Evolutionary conservation across 2,113 vertebrate genomes (phyloP), one percentile per base, ranked within the genome.

Genomic region (Neolamprologus sp.): DNA sequence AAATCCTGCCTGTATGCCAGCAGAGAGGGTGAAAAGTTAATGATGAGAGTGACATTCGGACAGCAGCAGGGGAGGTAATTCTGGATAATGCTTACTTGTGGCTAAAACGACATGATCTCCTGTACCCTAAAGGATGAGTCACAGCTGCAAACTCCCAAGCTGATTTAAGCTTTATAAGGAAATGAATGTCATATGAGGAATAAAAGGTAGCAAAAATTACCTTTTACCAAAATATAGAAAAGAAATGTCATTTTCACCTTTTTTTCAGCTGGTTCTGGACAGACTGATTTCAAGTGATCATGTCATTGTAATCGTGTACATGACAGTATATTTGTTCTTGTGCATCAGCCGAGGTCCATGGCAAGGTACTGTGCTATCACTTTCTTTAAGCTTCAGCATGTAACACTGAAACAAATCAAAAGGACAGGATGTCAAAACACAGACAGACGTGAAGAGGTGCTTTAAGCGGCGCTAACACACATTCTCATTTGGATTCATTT

Each of bases 401-500:
- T 11, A 78, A 57, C 60, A 60, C 57, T 21, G n/a, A 3, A 42
- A 26, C 23, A 75, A 30, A 78, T 78, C 45, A 51, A 51, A 51
- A 33, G 45, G 45, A 78, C 17, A 51, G 26, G 73, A 30, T 78
- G 73, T 78, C 45, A 51, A 78, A 51, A 51, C 16, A 78, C 26
- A n/a, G 73, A 78, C 16, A 78, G 73, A 78, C 1, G 3, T 13
- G 45, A 78, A 33, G 9, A 47, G 47, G 49, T 75, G 28, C 28
- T 71, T 28, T 21, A 85, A 81, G 16, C 7, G 21, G 21, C 37
- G 26, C 45, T 63, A 49, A 88, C 45, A 65, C 40, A 30, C 45
- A 45, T 23, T 83, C 68, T 80, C 13, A 86, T 86, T 75, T 85
- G 33, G 47, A 81, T 73, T 79, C 23, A 82, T 26, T 83, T 9